These are phyloP conservation scores for Hemicrepidius hirtus DNA, from an alignment of 2,888 invertebrate species.

Conservation along the genomic window DNA sequence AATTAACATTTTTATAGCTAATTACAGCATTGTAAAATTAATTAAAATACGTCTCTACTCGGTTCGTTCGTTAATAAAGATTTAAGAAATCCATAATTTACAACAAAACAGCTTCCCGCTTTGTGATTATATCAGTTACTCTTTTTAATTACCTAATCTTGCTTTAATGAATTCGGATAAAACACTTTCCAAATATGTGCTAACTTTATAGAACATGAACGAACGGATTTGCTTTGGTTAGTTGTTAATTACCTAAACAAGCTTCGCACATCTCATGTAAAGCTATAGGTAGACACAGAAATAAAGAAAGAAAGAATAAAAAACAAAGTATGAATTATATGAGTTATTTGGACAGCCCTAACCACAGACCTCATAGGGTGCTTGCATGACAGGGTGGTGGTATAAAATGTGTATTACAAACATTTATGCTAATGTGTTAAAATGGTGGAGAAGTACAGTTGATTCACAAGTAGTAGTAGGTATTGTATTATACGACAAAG, in stretches of 20 bases:
- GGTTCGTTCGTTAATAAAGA: slow-evolving; percentile 26
- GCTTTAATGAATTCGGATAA: slow-evolving; percentile 3
- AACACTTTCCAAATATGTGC: background rate
- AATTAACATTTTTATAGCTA: slow-evolving; percentile 39
- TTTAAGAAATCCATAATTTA: slow-evolving; percentile 33
- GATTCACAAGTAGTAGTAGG: background rate
- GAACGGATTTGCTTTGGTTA: background rate
- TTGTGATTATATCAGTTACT: slow-evolving; percentile 17
- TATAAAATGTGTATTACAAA: slow-evolving; percentile 43
- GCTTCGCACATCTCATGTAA: too few relatives aligned
- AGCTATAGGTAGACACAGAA: too few relatives aligned
- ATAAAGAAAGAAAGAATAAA: background rate
- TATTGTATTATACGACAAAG: background rate
- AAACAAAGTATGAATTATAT: slow-evolving; percentile 18
- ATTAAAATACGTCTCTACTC: slow-evolving; percentile 9
- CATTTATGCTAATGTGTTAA: slow-evolving; percentile 43
- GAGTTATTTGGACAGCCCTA: slow-evolving; percentile 41
- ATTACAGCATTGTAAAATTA: slow-evolving; percentile 36
- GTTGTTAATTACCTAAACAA: too few relatives aligned
- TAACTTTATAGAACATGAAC: background rate
- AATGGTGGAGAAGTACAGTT: slow-evolving; percentile 35
- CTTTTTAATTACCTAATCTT: slow-evolving; percentile 13
- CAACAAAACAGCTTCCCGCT: slow-evolving; percentile 24
- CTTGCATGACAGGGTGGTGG: slow-evolving; percentile 45
- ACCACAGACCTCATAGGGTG: slow-evolving; percentile 38